Percentiles rank a stretch among this genome's conserved stretches.
phyloP scores from a whole-genome alignment of 92 coral and sea anemone genomes.

The Epizoanthus ramosus region DNA sequence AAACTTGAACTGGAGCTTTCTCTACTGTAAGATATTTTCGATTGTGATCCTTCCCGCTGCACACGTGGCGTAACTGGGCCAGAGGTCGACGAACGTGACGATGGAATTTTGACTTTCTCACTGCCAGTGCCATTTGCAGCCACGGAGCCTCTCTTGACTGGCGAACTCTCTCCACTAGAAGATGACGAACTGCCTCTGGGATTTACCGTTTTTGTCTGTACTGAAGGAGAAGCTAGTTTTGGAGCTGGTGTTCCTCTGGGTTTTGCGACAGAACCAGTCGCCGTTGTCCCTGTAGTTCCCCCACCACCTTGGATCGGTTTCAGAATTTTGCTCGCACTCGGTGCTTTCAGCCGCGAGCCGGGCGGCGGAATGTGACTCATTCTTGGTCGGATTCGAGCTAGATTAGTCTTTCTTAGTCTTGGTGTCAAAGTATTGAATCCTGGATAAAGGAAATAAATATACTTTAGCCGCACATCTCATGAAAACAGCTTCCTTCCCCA shows the following conservation, averaged over 20 bases:
- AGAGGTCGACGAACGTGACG: constrained; percentile 9
- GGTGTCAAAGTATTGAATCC: constrained; percentile 13
- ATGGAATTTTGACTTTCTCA: constrained; percentile 44
- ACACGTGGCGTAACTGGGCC: constrained; percentile 57
- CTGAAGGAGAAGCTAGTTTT: constrained; percentile 53
- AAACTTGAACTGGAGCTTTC: constrained; percentile 86
- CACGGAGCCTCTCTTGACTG: constrained; percentile 72
- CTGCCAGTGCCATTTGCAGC: constrained; percentile 63
- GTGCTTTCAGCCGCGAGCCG: constrained; percentile 74
- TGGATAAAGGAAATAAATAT: constrained; percentile 20
- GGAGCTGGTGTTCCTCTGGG: constrained; percentile 72
- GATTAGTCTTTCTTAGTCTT: constrained; percentile 17
- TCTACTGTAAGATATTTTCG: constrained; percentile 71
- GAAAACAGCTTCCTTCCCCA: constrained; percentile 24
- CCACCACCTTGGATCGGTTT: constrained; percentile 91
- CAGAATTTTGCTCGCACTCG: constrained; percentile 72
- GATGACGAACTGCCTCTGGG: constrained; percentile 59
- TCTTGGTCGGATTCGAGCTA: constrained; percentile 28
- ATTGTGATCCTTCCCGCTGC: constrained; percentile 75
- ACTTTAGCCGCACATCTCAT: not conserved
- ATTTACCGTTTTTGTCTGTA: constrained; percentile 52
- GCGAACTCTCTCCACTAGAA: constrained; percentile 52
- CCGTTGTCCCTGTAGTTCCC: constrained; percentile 53
- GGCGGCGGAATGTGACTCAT: constrained; percentile 91
- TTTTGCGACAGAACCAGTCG: constrained; percentile 61